Percentiles rank a stretch among this genome's conserved stretches.
Conservation (phyloP, 2,797 vertebrate genomes). For the Aplochiton taeniatus region DNA sequence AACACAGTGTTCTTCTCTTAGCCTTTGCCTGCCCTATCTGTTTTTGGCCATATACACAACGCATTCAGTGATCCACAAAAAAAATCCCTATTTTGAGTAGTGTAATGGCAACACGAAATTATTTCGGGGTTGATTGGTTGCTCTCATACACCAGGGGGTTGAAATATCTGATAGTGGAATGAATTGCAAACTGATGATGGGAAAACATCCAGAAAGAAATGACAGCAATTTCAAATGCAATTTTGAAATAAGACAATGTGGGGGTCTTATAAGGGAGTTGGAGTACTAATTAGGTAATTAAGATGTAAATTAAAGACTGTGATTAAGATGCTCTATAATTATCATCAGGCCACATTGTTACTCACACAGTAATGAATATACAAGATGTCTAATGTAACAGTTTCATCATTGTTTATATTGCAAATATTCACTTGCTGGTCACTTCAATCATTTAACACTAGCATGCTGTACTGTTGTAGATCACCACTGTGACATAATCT, state of each 20-base stretch:
- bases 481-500: too few relatives aligned
- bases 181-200: too few relatives aligned
- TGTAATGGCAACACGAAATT: too few relatives aligned
- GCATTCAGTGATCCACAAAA: too few relatives aligned
- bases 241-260: slow-evolving; percentile 1
- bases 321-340: slow-evolving; percentile 6
- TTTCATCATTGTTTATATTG: too few relatives aligned
- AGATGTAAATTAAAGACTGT: background rate
- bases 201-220: background rate
- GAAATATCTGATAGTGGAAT: background rate
- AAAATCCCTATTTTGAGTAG: too few relatives aligned
- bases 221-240: background rate
- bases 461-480: too few relatives aligned
- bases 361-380: background rate
- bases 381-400: background rate
- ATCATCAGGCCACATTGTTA: slow-evolving; percentile 1
- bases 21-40: too few relatives aligned
- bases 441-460: too few relatives aligned
- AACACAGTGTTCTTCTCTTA: too few relatives aligned
- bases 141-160: background rate
- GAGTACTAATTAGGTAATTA: background rate
- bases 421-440: too few relatives aligned
- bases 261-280: background rate
- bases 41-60: too few relatives aligned
- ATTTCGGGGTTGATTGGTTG: background rate